Base-by-base conservation (phyloP, 2,797 vertebrate species). In the Acanthornis magna region DNA sequence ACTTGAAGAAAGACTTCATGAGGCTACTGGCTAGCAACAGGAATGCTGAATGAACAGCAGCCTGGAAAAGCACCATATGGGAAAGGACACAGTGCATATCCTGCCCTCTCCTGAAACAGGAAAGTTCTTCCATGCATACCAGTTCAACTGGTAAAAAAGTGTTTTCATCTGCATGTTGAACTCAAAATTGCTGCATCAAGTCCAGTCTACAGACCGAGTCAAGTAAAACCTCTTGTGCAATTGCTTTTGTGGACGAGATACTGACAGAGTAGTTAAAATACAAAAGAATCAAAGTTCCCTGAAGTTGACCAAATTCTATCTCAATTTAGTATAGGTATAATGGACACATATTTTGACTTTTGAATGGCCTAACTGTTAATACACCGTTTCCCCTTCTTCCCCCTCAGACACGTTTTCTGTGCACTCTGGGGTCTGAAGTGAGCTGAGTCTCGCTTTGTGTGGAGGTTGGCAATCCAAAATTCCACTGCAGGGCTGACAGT, bases 351-450 rank as follows among this genome's bases (percentile, higher is more conserved):
- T 77, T 75, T 61, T 57, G 62, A 68, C 30, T 68, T 88, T 19
- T 66, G 42, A 67, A 67, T 47, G 30, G 26, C 38, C 54, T 73
- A 54, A 67, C n/a, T 13, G 25, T 34, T 86, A 81, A 85, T 60
- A n/a, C 5, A 36, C 8, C 3, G 2, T 29, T 68, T 58, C 17
- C 20, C 17, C 20, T 67, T 55, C 15, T 26, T 20, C 12, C 3
- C 25, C 9, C 8, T 0, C 7, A 58, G 43, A 23, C 6, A 4
- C 0, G 0, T 42, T 80, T 75, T 80, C 29, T 54, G 32, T 47
- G 38, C 23, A 51, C 57, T 47, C 14, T 61, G 50, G 7, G 38
- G 15, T 42, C 32, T 9, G 2, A 62, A 76, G 45, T 13, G 60
- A 84, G 48, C 32, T 9, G 14, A 67, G 61, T 43, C 27, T 72